Base-by-base conservation (phyloP, 2,888 invertebrate species). In the Cybosia mesomella region DNA sequence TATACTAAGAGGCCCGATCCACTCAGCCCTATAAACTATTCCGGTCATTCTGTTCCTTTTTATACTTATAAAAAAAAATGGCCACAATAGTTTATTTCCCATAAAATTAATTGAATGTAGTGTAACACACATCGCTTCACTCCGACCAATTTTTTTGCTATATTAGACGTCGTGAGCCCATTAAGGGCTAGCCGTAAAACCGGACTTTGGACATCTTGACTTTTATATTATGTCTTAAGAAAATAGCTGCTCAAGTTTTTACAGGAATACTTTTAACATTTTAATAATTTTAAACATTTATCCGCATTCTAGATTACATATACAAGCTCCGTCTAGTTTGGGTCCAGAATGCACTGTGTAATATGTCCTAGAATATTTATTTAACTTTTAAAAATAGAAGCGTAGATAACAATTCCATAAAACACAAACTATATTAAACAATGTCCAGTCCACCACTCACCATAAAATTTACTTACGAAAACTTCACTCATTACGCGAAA, bases 381-480 rank as follows among this genome's bases (percentile, higher is more conserved):
- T 34, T 15, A 1, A 36, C 2, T 13, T 9, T n/a, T 0, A 34
- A 34, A 57, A 57, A 21, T 5, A 7, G 4, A 1, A 55, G 18
- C 13, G 24, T 0, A 24, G 11, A 0, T 43, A 43, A 49, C 28
- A n/a, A 24, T 28, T 5, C 0, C 3, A n/a, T 24, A 55, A n/a
- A 64, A 55, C 9, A 34, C 22, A 54, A 36, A 36, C 55, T 34
- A 22, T 3, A 22, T n/a, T 36, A 58, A 57, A 59, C 49, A 22
- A 43, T 43, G 28, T 58, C 32, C 49, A 49, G 32, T 22, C 32
- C 8, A 32, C 34, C 22, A 63, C 36, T 63, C 39, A 32, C 39
- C 21, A 60, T 55, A 66, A 66, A 66, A 66, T 60, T 60, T 55
- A 60, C 54, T 60, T 60, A 53, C 49, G 18, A 60, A 66, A 70